phyloP scores from a whole-genome alignment of 2,797 vertebrate genomes.

The Myotis myotis region DNA sequence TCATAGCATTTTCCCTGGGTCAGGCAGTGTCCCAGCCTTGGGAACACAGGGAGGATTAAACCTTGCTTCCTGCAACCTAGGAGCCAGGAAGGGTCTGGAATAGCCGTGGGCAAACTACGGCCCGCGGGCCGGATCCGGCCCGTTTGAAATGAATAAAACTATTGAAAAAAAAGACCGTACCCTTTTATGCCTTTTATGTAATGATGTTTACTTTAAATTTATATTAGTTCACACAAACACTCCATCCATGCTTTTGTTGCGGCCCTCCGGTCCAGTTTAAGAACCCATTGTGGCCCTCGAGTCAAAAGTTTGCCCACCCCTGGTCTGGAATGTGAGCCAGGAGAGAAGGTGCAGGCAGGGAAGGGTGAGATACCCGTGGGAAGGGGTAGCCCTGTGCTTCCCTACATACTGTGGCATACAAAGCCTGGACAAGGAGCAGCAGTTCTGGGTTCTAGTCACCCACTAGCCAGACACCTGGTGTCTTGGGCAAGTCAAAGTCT shows the following conservation, averaged over 20 bases:
- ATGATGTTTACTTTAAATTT: too few relatives aligned
- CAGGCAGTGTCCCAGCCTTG: neutral
- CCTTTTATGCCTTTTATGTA: too few relatives aligned
- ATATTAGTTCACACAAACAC: too few relatives aligned
- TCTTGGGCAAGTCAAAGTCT: constrained; percentile 6
- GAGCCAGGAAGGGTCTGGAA: neutral
- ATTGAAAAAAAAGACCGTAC: too few relatives aligned
- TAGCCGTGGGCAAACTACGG: too few relatives aligned
- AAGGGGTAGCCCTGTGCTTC: neutral
- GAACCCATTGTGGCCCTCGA: too few relatives aligned
- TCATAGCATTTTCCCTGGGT: neutral
- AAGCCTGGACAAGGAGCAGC: neutral
- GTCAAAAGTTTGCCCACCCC: too few relatives aligned
- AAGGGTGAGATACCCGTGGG: neutral
- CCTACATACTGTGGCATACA: neutral
- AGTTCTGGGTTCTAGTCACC: neutral
- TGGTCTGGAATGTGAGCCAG: neutral
- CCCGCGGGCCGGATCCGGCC: too few relatives aligned
- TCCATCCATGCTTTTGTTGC: too few relatives aligned
- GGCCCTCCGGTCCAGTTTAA: too few relatives aligned
- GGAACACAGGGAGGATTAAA: neutral
- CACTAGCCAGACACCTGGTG: neutral
- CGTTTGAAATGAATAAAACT: too few relatives aligned
- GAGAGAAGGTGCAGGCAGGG: neutral
- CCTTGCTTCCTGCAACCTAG: neutral